Evolutionary conservation across 2,113 vertebrate species (phyloP).

Genomic region (Gobio gobio): DNA sequence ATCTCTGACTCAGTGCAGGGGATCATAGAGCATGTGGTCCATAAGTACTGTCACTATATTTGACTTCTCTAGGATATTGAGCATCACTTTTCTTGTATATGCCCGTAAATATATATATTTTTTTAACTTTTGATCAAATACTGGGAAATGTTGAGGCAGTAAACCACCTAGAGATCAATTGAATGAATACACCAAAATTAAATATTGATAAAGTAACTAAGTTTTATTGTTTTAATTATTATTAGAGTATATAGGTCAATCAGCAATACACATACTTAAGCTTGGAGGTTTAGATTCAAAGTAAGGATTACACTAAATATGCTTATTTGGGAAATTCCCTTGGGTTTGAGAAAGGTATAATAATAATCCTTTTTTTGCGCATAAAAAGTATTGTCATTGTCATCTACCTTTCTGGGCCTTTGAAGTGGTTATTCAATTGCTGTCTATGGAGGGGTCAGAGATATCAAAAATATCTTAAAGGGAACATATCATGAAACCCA

Average conservation of each 20-base stretch:
- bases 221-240: no score
- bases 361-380: neutral
- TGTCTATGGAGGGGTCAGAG: no score
- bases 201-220: neutral
- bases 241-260: no score
- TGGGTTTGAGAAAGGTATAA: neutral
- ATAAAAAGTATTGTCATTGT: no score
- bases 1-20: conserved; percentile 6
- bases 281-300: neutral
- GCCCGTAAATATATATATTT: neutral
- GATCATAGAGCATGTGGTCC: neutral
- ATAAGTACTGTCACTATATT: conserved; percentile 18
- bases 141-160: neutral
- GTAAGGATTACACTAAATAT: neutral
- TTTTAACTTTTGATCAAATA: neutral
- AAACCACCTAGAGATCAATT: neutral
- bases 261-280: neutral
- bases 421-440: no score
- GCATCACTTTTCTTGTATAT: neutral
- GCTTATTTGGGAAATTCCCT: neutral
- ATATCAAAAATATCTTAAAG: no score
- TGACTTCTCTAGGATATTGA: conserved; percentile 2
- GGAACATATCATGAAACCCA: no score
- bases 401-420: no score
- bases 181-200: neutral